Base-by-base conservation (phyloP, 2,888 invertebrate species). In the Desoria tigrina region DNA sequence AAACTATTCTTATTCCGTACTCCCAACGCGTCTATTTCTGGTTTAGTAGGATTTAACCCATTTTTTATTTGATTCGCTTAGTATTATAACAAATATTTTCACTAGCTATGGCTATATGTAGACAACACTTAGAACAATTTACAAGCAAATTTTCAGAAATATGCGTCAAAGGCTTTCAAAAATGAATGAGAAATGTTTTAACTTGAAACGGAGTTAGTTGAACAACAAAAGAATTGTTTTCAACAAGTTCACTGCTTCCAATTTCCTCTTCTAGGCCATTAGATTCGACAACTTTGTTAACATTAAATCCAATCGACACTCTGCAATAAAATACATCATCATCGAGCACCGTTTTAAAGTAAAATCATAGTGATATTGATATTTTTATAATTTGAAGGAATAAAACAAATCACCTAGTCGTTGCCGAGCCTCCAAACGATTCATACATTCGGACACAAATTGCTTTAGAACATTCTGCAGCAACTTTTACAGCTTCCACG, bases 401-500 rank as follows among this genome's bases (percentile, higher is more conserved):
- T n/a, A 18, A 45, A 11, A 45, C 45, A 16, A 16, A 18, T 11
- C 16, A 75, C 75, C 39, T 68, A 2, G 72, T 62, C 1, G 51
- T 42, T 2, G 69, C 72, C 42, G 62, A 26, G 49, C 74, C 74
- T 2, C 74, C 74, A 18, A 66, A 50, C 6, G 66, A 49, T 42
- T 74, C 74, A 49, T 72, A 74, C 21, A 71, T 26, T 1, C 74
- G 71, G 18, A 74, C 42, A 23, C 65, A 63, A 50, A 69, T 58
- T 11, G 69, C 64, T n/a, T 53, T 42, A 1, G 59, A 21, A 1
- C 32, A 23, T 9, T 68, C 70, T 11, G 23, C 57, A 53, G 51
- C 37, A 1, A 65, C 64, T 59, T 74, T 74, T 21, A 70, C 69
- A 27, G 74, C 74, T 61, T 70, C 74, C 16, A 74, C 69, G 1